Conservation (phyloP, 2,113 vertebrate species). For the Anarhynchus alexandrinus region DNA sequence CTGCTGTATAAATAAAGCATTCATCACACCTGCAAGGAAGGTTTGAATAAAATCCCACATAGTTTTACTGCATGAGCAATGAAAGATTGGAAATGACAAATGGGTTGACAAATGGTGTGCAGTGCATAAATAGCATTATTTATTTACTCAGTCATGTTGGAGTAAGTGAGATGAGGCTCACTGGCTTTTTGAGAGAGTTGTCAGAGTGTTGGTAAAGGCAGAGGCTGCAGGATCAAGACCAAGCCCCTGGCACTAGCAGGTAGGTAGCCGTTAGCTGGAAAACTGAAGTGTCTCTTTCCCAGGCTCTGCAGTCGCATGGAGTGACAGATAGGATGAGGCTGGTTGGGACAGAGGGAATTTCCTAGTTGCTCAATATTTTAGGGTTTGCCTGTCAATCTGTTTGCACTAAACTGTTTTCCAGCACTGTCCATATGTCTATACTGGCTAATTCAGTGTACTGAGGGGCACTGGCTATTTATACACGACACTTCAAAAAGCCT, state of each 20-base stretch:
- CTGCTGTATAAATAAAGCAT: constrained; percentile 28
- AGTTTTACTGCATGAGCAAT: not conserved
- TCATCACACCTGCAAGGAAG: constrained; percentile 40
- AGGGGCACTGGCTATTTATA: not conserved
- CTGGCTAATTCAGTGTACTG: not conserved
- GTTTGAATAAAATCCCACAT: not conserved
- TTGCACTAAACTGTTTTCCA: not conserved
- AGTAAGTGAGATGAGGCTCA: not conserved
- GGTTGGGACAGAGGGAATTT: not conserved
- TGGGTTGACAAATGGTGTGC: constrained; percentile 19
- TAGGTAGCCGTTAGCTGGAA: not conserved
- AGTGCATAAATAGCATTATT: constrained; percentile 34
- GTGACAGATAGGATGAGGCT: not conserved
- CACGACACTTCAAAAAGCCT: not conserved
- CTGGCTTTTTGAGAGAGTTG: not conserved
- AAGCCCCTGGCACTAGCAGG: not conserved
- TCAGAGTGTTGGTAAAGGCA: not conserved
- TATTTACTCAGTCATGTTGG: not conserved
- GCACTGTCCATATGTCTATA: not conserved
- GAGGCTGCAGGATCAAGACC: not conserved
- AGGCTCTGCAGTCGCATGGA: rapidly evolving
- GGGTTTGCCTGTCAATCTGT: not conserved
- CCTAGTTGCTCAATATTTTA: not conserved
- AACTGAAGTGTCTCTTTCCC: rapidly evolving
- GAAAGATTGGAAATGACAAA: constrained; percentile 38